Evolutionary conservation across 2,888 invertebrate genomes (phyloP).

Genomic region (Lepeophtheirus nordmannii): DNA sequence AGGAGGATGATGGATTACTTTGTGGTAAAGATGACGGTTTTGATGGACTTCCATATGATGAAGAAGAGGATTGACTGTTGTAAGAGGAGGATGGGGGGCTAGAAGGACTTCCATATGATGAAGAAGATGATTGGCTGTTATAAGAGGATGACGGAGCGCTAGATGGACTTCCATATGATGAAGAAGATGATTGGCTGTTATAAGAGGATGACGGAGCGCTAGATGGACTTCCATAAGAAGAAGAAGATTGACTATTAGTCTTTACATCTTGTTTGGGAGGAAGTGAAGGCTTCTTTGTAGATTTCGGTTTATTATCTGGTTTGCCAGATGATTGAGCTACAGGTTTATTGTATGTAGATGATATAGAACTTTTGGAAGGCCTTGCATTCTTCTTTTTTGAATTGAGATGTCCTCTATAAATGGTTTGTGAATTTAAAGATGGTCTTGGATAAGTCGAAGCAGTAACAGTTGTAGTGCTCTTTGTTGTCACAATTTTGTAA

Average conservation of each 20-base stretch:
- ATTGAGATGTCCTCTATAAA: background rate
- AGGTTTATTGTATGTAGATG: background rate
- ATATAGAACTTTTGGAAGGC: background rate
- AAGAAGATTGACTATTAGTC: background rate
- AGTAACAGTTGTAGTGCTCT: background rate
- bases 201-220: background rate
- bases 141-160: background rate
- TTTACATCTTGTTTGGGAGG: too few species aligned
- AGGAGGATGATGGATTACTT: too few species aligned
- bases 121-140: background rate
- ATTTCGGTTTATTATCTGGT: background rate
- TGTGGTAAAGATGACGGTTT: too few species aligned
- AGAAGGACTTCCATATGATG: background rate
- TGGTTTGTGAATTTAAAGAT: background rate
- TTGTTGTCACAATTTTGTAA: background rate
- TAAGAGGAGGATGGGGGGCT: background rate
- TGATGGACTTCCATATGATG: background rate
- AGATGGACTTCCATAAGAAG: background rate
- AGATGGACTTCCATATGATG: background rate
- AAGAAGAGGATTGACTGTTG: background rate
- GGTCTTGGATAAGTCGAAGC: background rate
- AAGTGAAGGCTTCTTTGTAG: too few species aligned
- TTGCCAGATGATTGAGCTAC: background rate
- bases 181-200: background rate
- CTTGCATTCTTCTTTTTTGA: background rate